Percentiles rank a stretch among this genome's conserved stretches.
These are phyloP conservation scores for Gallinago jamesoni DNA, from an alignment of 2,113 vertebrate species.

Conservation along the genomic window DNA sequence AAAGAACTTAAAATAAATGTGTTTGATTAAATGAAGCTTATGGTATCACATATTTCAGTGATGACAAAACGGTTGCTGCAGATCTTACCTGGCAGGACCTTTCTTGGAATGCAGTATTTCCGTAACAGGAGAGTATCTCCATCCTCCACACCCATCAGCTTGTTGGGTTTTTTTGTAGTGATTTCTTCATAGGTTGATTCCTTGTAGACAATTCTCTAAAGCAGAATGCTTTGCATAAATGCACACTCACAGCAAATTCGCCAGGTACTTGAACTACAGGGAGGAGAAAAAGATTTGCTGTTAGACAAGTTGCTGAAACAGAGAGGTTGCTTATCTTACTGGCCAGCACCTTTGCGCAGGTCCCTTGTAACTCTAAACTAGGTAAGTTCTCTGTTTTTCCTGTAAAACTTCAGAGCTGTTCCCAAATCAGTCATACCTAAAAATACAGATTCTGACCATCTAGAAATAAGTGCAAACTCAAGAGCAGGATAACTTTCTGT, in stretches of 20 bases:
- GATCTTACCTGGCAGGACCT: neutral
- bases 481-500: neutral
- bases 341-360: neutral
- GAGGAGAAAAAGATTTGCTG: neutral
- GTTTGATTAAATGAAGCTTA: neutral
- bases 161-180: neutral
- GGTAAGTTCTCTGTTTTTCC: neutral
- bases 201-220: neutral
- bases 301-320: neutral
- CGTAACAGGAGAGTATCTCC: neutral
- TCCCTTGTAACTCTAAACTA: neutral
- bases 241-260: neutral
- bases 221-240: neutral
- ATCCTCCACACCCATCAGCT: neutral
- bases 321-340: neutral
- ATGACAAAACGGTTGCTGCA: neutral
- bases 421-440: neutral
- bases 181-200: neutral
- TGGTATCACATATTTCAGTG: neutral
- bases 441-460: neutral
- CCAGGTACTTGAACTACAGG: neutral
- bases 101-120: constrained; percentile 25
- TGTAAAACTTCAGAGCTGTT: neutral
- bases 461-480: neutral
- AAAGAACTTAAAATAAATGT: neutral